phyloP scores from a whole-genome alignment of 92 coral and sea anemone species.

The Siderastrea radians region DNA sequence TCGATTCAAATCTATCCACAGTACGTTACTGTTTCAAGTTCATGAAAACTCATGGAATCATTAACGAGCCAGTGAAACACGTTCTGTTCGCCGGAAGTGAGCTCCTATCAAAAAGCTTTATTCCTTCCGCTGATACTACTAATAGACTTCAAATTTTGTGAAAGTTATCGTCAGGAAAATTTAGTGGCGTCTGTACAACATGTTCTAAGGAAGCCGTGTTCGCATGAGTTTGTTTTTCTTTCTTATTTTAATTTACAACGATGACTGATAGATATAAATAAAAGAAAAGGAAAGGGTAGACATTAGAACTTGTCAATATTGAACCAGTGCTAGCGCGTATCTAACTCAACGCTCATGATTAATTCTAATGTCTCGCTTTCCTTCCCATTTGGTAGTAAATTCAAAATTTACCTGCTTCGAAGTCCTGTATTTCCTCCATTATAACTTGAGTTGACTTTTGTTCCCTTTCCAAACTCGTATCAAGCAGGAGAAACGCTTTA shows the following conservation, averaged over 20 bases:
- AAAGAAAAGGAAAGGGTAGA: conserved; percentile 15
- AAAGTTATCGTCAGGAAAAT: not conserved
- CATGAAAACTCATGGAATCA: not conserved
- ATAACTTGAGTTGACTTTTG: not conserved
- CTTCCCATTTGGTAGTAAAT: not conserved
- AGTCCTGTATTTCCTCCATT: conserved; percentile 24
- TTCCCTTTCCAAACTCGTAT: not conserved
- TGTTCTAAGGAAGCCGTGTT: not conserved
- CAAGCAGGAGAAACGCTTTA: not conserved
- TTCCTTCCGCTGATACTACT: not conserved
- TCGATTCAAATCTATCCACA: not conserved
- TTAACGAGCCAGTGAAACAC: not conserved
- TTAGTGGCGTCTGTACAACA: conserved; percentile 3
- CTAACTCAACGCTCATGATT: conserved; percentile 1
- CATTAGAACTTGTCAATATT: not conserved
- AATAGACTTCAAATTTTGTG: not conserved
- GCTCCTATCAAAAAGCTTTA: not conserved
- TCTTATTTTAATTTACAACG: not conserved
- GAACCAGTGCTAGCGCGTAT: not conserved
- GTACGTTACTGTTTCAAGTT: not conserved
- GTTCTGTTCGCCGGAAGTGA: not conserved
- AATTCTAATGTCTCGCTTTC: not conserved
- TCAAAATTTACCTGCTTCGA: conserved; percentile 23
- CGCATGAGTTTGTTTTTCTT: conserved; percentile 13
- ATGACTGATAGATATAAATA: not conserved